phyloP scores from a whole-genome alignment of 1,140 invertebrate species.

The Pteromalus puparum region DNA sequence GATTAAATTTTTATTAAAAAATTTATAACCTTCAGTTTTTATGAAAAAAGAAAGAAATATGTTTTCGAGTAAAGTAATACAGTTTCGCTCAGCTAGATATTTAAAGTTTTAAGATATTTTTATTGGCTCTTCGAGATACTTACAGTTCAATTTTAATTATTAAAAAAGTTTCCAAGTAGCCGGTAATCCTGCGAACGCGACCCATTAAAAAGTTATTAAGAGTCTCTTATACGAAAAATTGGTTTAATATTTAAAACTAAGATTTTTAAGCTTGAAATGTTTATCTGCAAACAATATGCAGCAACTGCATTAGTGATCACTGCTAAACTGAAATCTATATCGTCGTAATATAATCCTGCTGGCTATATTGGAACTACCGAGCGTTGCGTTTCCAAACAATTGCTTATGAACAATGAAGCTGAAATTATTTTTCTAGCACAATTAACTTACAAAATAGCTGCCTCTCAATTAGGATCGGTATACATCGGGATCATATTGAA shows the following conservation, averaged over 20 bases:
- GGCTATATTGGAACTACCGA: no score
- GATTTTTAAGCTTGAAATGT: no score
- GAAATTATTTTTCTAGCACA: no score
- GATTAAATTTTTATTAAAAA: background rate
- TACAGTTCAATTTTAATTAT: constrained; percentile 18
- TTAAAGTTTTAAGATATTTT: constrained; percentile 18
- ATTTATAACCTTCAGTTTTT: background rate
- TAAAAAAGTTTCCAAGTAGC: constrained; percentile 17
- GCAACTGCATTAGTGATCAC: no score
- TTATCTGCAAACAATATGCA: background rate
- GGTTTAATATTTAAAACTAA: background rate
- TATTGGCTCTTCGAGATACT: background rate
- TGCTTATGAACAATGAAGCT: no score
- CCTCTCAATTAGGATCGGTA: no score
- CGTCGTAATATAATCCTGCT: no score
- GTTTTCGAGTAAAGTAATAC: background rate
- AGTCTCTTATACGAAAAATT: background rate
- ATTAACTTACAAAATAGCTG: no score
- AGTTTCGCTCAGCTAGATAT: background rate
- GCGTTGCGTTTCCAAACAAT: no score
- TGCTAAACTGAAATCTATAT: no score
- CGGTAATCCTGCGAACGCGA: background rate
- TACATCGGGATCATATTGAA: no score
- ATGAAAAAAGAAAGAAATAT: background rate
- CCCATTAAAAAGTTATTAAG: background rate